Evolutionary conservation across 2,113 vertebrate species (phyloP), one percentile per base, ranked within the genome.

Genomic region (Colossoma macropomum): DNA sequence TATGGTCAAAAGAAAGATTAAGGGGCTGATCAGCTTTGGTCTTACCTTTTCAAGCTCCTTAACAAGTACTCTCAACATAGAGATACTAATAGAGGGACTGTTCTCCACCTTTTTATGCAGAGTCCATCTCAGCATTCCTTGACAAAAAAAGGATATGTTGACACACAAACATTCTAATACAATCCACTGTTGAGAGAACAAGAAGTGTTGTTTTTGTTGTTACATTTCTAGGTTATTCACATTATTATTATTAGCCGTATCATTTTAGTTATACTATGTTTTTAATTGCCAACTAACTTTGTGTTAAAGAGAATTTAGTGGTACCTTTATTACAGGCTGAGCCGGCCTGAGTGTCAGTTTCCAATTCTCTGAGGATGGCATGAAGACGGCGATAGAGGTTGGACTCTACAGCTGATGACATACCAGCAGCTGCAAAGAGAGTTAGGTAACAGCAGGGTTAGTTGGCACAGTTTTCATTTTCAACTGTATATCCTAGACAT

Each of bases 111-210:
- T 96, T 92, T 95, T 97, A 54, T 97, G 95, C 73, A 98, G 84
- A 4, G 92, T 96, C 96, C 96, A 97, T 48, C 96, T 90, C 85
- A 96, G 90, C 94, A 96, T 94, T 30, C 96, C 96, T 98, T 45
- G 52, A 79, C 3, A 70, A 38, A 73, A 19, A 28, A 30, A 30
- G 1, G n/a, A 69, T 0, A 34, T 30, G 4, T 25, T 62, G 4
- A 60, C 13, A 41, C 38, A 30, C 8, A 30, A 56, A 59, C 28
- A 56, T 45, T 27, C 8, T 19, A 15, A 27, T 41, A 28, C 3
- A 45, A 25, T 1, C 15, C 28, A 66, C 17, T 17, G 16, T 19
- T 52, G 9, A 19, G 50, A 45, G 41, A 45, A 45, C 4, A 8
- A 11, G 10, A 45, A 9, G 41, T 45, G 4, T 8, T 38, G 7